Evolutionary conservation across 2,113 vertebrate species (phyloP).

Genomic region (Pleuronectes platessa): DNA sequence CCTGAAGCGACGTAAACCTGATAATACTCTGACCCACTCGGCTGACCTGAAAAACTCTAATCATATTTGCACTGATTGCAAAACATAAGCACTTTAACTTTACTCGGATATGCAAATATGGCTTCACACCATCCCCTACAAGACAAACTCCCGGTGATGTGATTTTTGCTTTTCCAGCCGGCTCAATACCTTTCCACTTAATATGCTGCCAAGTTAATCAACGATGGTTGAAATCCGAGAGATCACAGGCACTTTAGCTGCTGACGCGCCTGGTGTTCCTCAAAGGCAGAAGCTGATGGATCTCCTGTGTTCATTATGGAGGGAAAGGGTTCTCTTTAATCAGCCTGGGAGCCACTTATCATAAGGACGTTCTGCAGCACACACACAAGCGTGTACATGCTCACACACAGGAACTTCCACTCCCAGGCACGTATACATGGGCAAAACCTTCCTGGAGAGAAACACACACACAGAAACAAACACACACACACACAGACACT

Average conservation of each 20-base stretch:
- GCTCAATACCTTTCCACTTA: conserved; percentile 79
- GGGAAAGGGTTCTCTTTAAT: conserved; percentile 79
- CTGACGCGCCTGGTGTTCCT: conserved; percentile 71
- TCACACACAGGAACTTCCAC: background rate
- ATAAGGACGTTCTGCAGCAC: conserved; percentile 61
- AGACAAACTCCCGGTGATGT: conserved; percentile 63
- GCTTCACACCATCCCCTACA: conserved; percentile 43
- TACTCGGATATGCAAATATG: conserved; percentile 65
- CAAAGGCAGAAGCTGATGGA: conserved; percentile 79
- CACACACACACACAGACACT: background rate
- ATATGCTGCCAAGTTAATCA: conserved; percentile 82
- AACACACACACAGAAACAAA: background rate
- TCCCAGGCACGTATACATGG: background rate
- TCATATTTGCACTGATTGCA: conserved; percentile 62
- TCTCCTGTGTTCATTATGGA: conserved; percentile 79
- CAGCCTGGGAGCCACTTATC: conserved; percentile 78
- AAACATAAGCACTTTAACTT: conserved; percentile 69
- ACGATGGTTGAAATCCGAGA: conserved; percentile 73
- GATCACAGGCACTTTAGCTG: conserved; percentile 79
- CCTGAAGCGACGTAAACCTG: conserved; percentile 46
- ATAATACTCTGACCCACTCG: conserved; percentile 61
- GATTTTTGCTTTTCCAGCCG: conserved; percentile 54
- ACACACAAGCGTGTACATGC: background rate
- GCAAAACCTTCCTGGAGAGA: conserved; percentile 7
- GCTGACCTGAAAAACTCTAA: conserved; percentile 66